phyloP scores from a whole-genome alignment of 2,113 vertebrate species.

The Girardinichthys multiradiatus region DNA sequence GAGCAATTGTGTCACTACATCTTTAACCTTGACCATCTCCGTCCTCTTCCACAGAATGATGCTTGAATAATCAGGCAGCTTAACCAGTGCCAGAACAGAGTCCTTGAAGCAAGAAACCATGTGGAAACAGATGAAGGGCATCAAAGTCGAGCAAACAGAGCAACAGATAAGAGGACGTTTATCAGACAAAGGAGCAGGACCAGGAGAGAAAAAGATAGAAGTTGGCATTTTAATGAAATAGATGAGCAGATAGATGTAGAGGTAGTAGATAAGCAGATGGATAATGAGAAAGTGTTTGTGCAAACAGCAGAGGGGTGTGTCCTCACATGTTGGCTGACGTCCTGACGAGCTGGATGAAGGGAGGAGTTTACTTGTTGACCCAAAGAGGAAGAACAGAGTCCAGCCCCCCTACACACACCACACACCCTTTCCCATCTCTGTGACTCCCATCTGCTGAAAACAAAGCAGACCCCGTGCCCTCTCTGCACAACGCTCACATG shows the following conservation, averaged over 20 bases:
- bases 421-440: conserved; percentile 48
- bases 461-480: conserved; percentile 64
- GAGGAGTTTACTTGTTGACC: conserved; percentile 64
- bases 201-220: neutral
- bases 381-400: conserved; percentile 60
- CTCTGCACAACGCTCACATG: conserved; percentile 66
- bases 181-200: neutral
- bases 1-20: conserved; percentile 43
- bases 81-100: conserved; percentile 31
- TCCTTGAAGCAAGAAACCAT: conserved; percentile 51
- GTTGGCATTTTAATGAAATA: neutral
- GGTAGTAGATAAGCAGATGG: neutral
- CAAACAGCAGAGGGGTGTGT: conserved; percentile 61
- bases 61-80: conserved; percentile 30
- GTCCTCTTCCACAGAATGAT: conserved; percentile 40
- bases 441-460: conserved; percentile 73
- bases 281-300: conserved; percentile 34
- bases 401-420: conserved; percentile 26
- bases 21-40: conserved; percentile 52
- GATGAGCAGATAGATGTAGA: neutral
- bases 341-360: conserved; percentile 37
- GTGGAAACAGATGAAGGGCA: conserved; percentile 17
- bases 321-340: conserved; percentile 51
- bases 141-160: neutral
- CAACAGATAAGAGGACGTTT: neutral